Percentiles rank a stretch among this genome's conserved stretches.
phyloP scores from a whole-genome alignment of 2,113 vertebrate species.

The Ancistrus triradiatus region DNA sequence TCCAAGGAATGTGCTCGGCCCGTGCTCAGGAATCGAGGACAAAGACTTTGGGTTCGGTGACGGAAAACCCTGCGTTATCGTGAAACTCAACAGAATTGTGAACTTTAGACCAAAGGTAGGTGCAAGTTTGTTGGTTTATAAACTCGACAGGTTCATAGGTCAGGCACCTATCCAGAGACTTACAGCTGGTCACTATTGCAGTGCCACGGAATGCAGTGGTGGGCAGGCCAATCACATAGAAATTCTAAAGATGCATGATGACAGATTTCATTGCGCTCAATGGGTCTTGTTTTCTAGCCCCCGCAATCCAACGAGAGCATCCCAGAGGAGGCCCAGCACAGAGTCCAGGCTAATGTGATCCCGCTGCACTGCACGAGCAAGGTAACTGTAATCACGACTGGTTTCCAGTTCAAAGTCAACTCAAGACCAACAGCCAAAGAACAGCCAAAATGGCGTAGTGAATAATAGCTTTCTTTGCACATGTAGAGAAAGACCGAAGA shows the following conservation, averaged over 20 bases:
- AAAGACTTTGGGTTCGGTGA: constrained; percentile 74
- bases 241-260: too few relatives aligned
- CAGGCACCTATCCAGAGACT: too few relatives aligned
- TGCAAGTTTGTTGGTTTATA: not conserved
- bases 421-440: too few relatives aligned
- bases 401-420: too few relatives aligned
- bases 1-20: constrained; percentile 71
- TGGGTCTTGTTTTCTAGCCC: constrained; percentile 61
- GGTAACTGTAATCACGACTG: constrained; percentile 63
- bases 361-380: constrained; percentile 81
- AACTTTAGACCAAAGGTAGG: constrained; percentile 85
- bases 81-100: constrained; percentile 92
- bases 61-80: constrained; percentile 85
- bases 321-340: constrained; percentile 64
- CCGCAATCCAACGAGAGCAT: constrained; percentile 70
- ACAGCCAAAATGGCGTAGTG: too few relatives aligned
- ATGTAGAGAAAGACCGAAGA: constrained; percentile 81
- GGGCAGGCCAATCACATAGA: too few relatives aligned
- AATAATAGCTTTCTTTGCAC: not conserved
- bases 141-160: too few relatives aligned
- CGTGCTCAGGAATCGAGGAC: constrained; percentile 82
- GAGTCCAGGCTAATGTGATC: constrained; percentile 73
- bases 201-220: too few relatives aligned
- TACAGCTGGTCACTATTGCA: too few relatives aligned
- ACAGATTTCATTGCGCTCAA: not conserved